Evolutionary conservation across 2,888 invertebrate species (phyloP).

Genomic region (Acrocyrtus sp.): DNA sequence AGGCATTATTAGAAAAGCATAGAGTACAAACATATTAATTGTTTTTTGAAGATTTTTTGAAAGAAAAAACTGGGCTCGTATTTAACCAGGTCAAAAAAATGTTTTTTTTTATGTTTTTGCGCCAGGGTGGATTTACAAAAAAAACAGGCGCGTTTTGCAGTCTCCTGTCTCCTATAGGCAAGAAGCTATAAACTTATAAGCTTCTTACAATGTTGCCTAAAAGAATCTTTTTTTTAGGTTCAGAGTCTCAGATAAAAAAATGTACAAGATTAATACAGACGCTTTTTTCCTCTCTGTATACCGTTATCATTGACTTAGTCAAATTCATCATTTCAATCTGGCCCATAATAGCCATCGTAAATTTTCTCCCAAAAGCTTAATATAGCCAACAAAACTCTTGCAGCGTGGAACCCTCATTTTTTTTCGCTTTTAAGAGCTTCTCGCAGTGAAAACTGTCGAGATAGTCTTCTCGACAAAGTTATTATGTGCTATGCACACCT

Average conservation of each 20-base stretch:
- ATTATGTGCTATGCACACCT: neutral
- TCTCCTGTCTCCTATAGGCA: neutral
- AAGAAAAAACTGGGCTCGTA: neutral
- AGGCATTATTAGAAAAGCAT: neutral
- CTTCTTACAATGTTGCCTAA: neutral
- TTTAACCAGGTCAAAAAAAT: neutral
- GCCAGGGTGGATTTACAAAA: neutral
- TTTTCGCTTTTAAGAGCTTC: too few species aligned
- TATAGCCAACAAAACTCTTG: too few species aligned
- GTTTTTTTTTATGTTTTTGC: neutral
- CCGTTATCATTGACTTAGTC: neutral
- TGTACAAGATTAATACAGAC: neutral
- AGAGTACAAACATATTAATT: neutral
- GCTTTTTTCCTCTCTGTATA: neutral
- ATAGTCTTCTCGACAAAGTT: too few species aligned
- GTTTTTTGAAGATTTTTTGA: neutral
- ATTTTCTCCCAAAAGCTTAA: neutral
- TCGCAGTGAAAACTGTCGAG: too few species aligned
- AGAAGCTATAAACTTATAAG: neutral
- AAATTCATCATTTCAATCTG: neutral
- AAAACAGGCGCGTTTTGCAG: neutral
- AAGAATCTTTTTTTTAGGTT: neutral
- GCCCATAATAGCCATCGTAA: neutral
- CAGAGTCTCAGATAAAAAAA: neutral
- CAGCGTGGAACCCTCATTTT: too few species aligned